Base-by-base conservation (phyloP, 2,797 vertebrate genomes). In the Oophaga sylvatica region DNA sequence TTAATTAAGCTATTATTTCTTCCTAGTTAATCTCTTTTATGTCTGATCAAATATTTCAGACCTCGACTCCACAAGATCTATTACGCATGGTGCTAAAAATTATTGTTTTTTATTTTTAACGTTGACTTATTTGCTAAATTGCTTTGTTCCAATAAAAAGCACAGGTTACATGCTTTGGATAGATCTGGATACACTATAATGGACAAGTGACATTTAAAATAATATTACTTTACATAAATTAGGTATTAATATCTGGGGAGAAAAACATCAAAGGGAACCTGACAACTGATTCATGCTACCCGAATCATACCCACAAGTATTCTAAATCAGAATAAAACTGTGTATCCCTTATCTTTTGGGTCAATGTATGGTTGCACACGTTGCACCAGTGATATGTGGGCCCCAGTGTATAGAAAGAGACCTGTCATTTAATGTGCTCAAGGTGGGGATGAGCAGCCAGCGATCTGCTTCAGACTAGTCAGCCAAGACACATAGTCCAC, bases 31-130 rank as follows among this genome's bases (percentile, higher is more conserved):
- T 89, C 63, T 86, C 11, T 86, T 86, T 86, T 79, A 67, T 83
- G 84, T 89, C 88, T 86, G 71, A 83, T 89, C 88, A 78, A 81
- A 86, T 89, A 83, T 89, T 83, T 89, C 84, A 83, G 77, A 73
- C 20, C 10, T 57, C 16, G 45, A 15, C 73, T 68, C 70, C 59
- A 17, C 67, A 26, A 57, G 59, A 86, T 82, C 60, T 56, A 82
- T 82, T 62, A 71, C 35, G 31, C 80, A 78, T 11, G 41, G 16
- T 82, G 80, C 48, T 84, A 90, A 87, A 90, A 87, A 91, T 22
- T 59, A 63, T 48, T 77, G 11, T 1, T 90, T 45, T 80, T 76
- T 65, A 53, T 67, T 90, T 89, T 62, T 90, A 88, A 91, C 56
- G 22, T 62, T n/a, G 13, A 48, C 0, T 76, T 2, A 62, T 62